phyloP scores from a whole-genome alignment of 2,797 vertebrate species.

The Syngnathus acus region DNA sequence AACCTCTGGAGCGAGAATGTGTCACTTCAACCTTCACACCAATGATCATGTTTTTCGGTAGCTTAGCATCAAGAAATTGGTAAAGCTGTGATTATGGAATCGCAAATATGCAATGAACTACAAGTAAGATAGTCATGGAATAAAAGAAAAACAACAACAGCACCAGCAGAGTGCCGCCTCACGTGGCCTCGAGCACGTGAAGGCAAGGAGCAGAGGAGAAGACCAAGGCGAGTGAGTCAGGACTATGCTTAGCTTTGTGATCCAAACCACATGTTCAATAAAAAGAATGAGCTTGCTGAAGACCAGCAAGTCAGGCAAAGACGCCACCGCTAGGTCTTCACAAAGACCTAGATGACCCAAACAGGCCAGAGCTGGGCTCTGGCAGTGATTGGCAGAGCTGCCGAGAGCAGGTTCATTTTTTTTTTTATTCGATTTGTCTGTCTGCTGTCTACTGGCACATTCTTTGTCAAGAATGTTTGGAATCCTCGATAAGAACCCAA shows the following conservation, averaged over 20 bases:
- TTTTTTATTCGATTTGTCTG: constrained; percentile 24
- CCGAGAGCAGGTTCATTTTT: constrained; percentile 49
- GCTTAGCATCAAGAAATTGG: too few species aligned
- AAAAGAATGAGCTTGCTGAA: constrained; percentile 13
- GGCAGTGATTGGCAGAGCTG: constrained; percentile 8
- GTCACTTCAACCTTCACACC: too few species aligned
- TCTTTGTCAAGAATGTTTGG: constrained; percentile 65
- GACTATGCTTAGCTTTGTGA: constrained; percentile 48
- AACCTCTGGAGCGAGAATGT: too few species aligned
- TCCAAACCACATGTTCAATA: constrained; percentile 61
- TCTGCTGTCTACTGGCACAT: constrained; percentile 45
- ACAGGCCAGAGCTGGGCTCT: constrained; percentile 7
- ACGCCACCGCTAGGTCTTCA: background rate
- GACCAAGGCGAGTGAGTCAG: constrained; percentile 47
- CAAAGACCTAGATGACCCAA: constrained; percentile 3
- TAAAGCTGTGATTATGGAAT: too few species aligned
- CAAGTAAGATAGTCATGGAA: background rate
- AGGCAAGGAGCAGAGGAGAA: constrained; percentile 38
- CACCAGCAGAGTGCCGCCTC: constrained; percentile 12
- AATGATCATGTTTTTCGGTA: too few species aligned
- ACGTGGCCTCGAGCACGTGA: constrained; percentile 30
- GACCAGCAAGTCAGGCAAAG: background rate
- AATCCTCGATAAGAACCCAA: constrained; percentile 54
- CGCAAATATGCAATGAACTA: too few species aligned
- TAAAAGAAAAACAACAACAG: background rate